Percentiles rank a stretch among this genome's conserved stretches.
phyloP scores from a whole-genome alignment of 2,888 invertebrate species.

The Physocephala rufipes region DNA sequence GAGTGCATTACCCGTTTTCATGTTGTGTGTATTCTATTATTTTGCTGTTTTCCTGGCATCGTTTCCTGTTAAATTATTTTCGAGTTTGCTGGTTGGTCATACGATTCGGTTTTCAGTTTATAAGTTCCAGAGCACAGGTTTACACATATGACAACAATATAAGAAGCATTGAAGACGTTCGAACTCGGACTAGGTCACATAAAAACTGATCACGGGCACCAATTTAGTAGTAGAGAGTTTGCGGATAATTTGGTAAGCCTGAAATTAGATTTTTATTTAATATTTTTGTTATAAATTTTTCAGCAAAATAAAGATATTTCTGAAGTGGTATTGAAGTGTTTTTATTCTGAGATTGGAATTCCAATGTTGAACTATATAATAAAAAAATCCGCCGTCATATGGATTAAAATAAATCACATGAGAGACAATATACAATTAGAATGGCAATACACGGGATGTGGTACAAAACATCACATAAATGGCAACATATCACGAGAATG shows the following conservation, averaged over 20 bases:
- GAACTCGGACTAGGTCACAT: background rate
- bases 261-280: background rate
- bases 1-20: constrained; percentile 30
- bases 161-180: background rate
- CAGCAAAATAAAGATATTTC: background rate
- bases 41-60: constrained; percentile 32
- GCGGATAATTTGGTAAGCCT: constrained; percentile 22
- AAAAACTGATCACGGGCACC: too few species aligned
- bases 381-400: too few species aligned
- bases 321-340: background rate
- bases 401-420: too few species aligned
- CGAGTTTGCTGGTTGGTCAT: constrained; percentile 51
- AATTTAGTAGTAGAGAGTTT: background rate
- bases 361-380: too few species aligned
- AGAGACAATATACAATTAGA: too few species aligned
- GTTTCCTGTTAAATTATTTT: constrained; percentile 18
- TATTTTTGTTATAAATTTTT: background rate
- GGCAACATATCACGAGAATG: too few species aligned
- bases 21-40: constrained; percentile 43
- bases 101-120: constrained; percentile 53
- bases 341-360: background rate
- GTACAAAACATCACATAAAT: too few species aligned
- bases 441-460: too few species aligned
- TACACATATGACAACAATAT: background rate
- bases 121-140: constrained; percentile 45